phyloP scores from a whole-genome alignment of 1,140 invertebrate species.

The Panulirus ornatus region DNA sequence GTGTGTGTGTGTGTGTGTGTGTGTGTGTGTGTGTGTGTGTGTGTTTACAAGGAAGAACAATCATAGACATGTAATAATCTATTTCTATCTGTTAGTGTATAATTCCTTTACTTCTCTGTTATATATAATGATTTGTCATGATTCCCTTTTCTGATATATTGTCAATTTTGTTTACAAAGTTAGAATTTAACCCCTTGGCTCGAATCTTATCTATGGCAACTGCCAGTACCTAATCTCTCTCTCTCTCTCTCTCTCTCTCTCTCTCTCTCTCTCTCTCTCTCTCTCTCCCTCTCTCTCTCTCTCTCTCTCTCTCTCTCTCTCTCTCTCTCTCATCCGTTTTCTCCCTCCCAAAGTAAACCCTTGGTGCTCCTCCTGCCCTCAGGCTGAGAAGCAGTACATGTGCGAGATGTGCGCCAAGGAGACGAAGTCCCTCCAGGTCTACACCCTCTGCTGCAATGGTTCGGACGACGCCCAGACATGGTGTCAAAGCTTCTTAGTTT shows the following conservation, averaged over 20 bases:
- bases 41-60: too few species aligned
- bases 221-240: not conserved
- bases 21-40: too few species aligned
- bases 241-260: constrained; percentile 27
- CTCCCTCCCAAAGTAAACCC: not conserved
- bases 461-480: constrained; percentile 49
- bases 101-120: too few species aligned
- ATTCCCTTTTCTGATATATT: too few species aligned
- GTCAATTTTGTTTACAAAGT: too few species aligned
- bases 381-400: constrained; percentile 45
- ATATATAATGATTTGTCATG: too few species aligned
- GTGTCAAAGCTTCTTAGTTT: constrained; percentile 59
- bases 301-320: not conserved
- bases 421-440: constrained; percentile 57
- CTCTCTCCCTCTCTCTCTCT: not conserved
- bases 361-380: not conserved
- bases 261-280: constrained; percentile 19
- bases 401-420: constrained; percentile 67
- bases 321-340: not conserved
- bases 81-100: too few species aligned
- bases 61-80: too few species aligned
- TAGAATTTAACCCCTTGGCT: not conserved
- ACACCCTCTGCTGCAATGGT: constrained; percentile 57
- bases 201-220: too few species aligned
- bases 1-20: too few species aligned